phyloP scores from a whole-genome alignment of 2,113 vertebrate genomes.

The Coptodon rendalli region DNA sequence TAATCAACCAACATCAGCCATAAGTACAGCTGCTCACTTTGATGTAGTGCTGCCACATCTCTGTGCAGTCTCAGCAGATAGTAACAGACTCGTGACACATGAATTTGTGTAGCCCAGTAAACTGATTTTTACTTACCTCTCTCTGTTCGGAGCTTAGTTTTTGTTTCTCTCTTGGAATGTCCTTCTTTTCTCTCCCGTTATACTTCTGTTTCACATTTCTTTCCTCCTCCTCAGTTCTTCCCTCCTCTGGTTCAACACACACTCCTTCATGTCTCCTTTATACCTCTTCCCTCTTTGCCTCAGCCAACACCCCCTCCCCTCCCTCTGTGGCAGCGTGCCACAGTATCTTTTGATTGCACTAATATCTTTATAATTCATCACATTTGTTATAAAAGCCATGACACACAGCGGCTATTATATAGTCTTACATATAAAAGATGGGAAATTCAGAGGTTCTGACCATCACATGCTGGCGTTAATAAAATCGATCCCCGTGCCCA shows the following conservation, averaged over 20 bases:
- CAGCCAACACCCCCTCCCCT: conserved; percentile 26
- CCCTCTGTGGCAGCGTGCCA: conserved; percentile 6
- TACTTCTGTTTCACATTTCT: conserved; percentile 18
- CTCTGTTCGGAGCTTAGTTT: neutral
- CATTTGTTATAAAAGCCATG: neutral
- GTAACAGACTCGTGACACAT: neutral
- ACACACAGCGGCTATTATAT: conserved; percentile 19
- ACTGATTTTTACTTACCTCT: conserved; percentile 36
- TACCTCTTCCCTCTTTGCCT: conserved; percentile 17
- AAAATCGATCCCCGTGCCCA: neutral
- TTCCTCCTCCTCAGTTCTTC: conserved; percentile 8
- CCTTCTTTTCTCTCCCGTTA: neutral
- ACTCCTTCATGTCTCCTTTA: conserved; percentile 40
- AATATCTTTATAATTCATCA: conserved; percentile 14
- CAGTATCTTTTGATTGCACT: conserved; percentile 14
- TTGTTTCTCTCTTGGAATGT: neutral
- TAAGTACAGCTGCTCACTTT: neutral
- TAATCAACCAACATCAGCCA: neutral
- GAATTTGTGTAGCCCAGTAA: neutral
- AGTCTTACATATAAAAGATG: neutral
- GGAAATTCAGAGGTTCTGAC: neutral
- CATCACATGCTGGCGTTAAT: conserved; percentile 4
- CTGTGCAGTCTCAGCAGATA: neutral
- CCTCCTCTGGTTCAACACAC: conserved; percentile 31
- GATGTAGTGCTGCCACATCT: neutral